phyloP scores from a whole-genome alignment of 2,888 invertebrate species.

The Malthinus seriepunctatus region DNA sequence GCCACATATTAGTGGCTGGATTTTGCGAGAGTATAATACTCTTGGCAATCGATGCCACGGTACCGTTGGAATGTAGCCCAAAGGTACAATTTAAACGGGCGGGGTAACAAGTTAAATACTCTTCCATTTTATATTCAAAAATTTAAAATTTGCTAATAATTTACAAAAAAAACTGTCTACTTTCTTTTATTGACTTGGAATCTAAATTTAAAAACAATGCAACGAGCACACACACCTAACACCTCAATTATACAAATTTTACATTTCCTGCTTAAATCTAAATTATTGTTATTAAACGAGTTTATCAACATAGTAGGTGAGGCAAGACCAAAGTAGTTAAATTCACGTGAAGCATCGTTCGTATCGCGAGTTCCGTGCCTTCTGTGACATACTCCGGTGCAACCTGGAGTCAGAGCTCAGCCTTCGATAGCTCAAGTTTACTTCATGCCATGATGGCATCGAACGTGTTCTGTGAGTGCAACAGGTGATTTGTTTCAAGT shows the following conservation, averaged over 20 bases:
- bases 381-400: constrained; percentile 45
- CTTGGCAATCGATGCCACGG: constrained; percentile 55
- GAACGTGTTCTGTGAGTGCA: constrained; percentile 21
- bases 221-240: neutral
- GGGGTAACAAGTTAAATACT: too few relatives aligned
- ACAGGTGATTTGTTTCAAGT: constrained; percentile 9
- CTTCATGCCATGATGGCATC: constrained; percentile 45
- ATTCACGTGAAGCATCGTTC: constrained; percentile 10
- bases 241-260: neutral
- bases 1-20: constrained; percentile 28
- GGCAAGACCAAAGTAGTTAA: constrained; percentile 24
- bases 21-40: constrained; percentile 29
- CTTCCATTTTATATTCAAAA: too few relatives aligned
- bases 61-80: constrained; percentile 57
- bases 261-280: neutral
- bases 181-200: too few relatives aligned
- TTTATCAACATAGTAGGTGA: constrained; percentile 13
- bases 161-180: too few relatives aligned
- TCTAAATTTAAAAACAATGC: neutral
- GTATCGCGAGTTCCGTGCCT: constrained; percentile 35
- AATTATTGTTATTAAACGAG: too few relatives aligned
- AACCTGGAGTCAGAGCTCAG: constrained; percentile 32
- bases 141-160: too few relatives aligned
- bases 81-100: constrained; percentile 19
- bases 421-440: constrained; percentile 34